A percentile compares a stretch with the other conserved stretches of the same genome.
Evolutionary conservation across 2,113 vertebrate species (phyloP).

Genomic region (Rhabdomys dilectus): DNA sequence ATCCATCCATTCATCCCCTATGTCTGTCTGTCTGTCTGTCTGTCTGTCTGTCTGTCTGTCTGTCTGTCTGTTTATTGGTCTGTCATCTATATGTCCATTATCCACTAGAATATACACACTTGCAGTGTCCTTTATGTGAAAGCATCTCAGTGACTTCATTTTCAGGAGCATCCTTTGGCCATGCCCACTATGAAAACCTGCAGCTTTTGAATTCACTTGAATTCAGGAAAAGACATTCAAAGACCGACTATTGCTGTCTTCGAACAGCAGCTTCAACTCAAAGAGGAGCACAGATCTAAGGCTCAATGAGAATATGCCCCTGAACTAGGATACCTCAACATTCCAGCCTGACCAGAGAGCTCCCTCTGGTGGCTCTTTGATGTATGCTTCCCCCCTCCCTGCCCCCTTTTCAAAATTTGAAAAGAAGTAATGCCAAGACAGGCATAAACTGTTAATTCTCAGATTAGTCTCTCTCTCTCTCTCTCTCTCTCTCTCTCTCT

Average conservation of each 20-base stretch:
- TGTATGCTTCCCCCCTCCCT: background rate
- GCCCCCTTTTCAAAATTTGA: background rate
- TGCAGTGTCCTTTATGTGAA: too few species aligned
- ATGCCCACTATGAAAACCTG: background rate
- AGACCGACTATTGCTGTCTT: background rate
- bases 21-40: background rate
- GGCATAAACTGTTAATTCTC: background rate
- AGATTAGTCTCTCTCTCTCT: background rate
- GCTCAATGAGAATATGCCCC: fast-evolving
- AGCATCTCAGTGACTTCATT: background rate
- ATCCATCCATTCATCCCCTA: background rate
- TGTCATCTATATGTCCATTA: background rate
- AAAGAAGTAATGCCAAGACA: background rate
- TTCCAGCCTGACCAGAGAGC: background rate
- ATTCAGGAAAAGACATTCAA: background rate
- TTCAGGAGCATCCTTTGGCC: background rate
- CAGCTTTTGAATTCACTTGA: background rate
- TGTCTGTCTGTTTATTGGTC: background rate
- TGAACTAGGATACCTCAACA: fast-evolving
- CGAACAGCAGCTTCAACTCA: background rate
- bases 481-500: too few species aligned
- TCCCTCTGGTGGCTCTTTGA: slow-evolving; percentile 73
- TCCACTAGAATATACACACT: background rate
- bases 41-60: background rate
- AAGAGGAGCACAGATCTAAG: background rate